A percentile compares a stretch with the other conserved stretches of the same genome.
These are phyloP conservation scores for Leptinotarsa juncta DNA, from an alignment of 2,888 invertebrate species.

Conservation along the genomic window DNA sequence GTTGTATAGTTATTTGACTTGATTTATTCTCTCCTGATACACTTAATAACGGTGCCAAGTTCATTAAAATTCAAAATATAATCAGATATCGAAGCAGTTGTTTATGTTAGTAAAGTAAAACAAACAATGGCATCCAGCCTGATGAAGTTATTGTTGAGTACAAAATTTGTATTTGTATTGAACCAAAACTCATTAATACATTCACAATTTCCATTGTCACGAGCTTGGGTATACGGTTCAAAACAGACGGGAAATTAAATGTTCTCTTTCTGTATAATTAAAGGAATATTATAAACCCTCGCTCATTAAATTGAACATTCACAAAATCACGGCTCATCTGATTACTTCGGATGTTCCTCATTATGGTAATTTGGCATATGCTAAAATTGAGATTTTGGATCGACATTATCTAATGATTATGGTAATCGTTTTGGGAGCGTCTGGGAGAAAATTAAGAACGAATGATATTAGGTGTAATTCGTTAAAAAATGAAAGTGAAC, in stretches of 20 bases:
- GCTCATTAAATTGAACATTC: not conserved
- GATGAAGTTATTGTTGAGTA: too few relatives aligned
- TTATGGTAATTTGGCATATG: constrained; percentile 13
- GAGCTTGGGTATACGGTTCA: not conserved
- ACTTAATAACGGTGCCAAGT: too few relatives aligned
- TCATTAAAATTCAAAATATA: too few relatives aligned
- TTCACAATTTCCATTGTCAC: too few relatives aligned
- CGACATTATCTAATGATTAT: constrained; percentile 11
- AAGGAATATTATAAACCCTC: constrained; percentile 6
- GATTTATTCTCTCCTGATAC: too few relatives aligned
- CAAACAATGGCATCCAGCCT: too few relatives aligned
- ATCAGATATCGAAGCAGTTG: too few relatives aligned
- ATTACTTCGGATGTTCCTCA: constrained; percentile 1
- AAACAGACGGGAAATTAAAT: not conserved
- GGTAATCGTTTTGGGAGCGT: constrained; percentile 12
- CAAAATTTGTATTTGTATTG: too few relatives aligned
- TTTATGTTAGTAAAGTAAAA: too few relatives aligned
- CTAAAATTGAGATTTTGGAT: constrained; percentile 12
- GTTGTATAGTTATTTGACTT: too few relatives aligned
- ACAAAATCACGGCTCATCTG: not conserved
- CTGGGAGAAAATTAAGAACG: not conserved
- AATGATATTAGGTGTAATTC: not conserved
- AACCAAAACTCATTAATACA: too few relatives aligned
- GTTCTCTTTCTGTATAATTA: not conserved
- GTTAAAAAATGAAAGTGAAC: not conserved